phyloP scores from a whole-genome alignment of 2,888 invertebrate genomes.

The Drosophila cracens region DNA sequence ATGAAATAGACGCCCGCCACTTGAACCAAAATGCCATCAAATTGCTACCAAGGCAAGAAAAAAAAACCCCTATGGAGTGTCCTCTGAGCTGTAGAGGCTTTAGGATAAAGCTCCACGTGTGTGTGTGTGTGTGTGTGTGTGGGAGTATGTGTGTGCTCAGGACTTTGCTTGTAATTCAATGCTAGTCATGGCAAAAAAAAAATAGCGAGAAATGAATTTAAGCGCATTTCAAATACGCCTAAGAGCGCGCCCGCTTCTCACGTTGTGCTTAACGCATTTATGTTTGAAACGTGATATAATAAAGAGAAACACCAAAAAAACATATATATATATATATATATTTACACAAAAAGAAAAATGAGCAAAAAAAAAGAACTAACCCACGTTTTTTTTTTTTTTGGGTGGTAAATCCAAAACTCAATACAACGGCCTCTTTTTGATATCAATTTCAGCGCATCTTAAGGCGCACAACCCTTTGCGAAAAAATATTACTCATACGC shows the following conservation, averaged over 20 bases:
- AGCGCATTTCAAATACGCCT: conserved; percentile 74
- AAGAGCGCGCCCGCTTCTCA: conserved; percentile 60
- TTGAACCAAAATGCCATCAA: conserved; percentile 72
- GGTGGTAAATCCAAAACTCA: conserved; percentile 53
- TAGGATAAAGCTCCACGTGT: conserved; percentile 47
- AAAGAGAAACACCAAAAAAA: conserved; percentile 59
- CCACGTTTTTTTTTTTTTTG: conserved; percentile 14
- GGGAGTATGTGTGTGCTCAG: conserved; percentile 34
- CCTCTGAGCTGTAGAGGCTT: conserved; percentile 49
- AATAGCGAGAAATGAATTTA: conserved; percentile 64
- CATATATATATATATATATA: background rate
- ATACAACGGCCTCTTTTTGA: conserved; percentile 50
- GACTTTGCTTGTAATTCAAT: conserved; percentile 67
- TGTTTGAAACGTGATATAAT: conserved; percentile 81
- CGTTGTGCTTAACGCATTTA: conserved; percentile 78
- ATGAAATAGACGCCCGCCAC: conserved; percentile 62
- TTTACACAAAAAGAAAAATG: conserved; percentile 11
- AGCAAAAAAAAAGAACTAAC: conserved; percentile 24
- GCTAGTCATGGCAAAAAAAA: conserved; percentile 48
- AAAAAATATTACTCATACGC: conserved; percentile 74
- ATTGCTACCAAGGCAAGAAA: conserved; percentile 58
- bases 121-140: conserved; percentile 2
- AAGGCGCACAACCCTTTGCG: conserved; percentile 64
- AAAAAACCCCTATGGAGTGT: conserved; percentile 44
- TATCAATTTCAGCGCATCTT: conserved; percentile 70